Base-by-base conservation (phyloP, 2,888 invertebrate species). In the Halictus ligatus region DNA sequence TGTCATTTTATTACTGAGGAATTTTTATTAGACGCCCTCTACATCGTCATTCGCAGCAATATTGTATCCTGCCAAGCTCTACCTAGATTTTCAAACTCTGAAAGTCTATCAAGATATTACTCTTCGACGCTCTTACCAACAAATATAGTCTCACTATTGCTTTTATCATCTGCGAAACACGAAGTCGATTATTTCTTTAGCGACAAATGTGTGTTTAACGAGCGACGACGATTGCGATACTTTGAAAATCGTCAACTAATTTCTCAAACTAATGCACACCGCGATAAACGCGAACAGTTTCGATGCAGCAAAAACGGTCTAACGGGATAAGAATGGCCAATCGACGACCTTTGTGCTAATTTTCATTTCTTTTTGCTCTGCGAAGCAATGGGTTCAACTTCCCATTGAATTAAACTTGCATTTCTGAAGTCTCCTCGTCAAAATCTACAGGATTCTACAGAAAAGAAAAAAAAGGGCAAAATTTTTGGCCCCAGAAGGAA, bases 1-100 rank as follows among this genome's bases (percentile, higher is more conserved):
- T 15, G 84, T 86, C 81, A 89, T 75, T 89, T 90, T 83, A 71
- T 74, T 79, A 81, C 80, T 86, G 84, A 78, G 81, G 77, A 64
- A 84, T 78, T 13, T 78, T 83, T 58, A 76, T 80, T 82, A 87
- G 74, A 87, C 83, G 84, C 84, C 78, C 78, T 76, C 78, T 80
- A 86, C 80, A 40, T 75, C 76, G 72, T 79, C 72, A 81, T 78
- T 86, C 77, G 54, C 83, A 77, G 72, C 80, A 60, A 54, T 73
- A 48, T 86, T 83, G 76, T 25, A 81, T 46, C 60, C 79, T 87
- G 86, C 86, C 83, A 74, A 67, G 67, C 82, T 85, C 82, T 46
- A 21, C 40, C 18, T 58, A 18, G 25, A 46, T 40, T 48, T 13
- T 13, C 18, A 46, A 13, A 74, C 18, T 25, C 58, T 71, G 48